Base-by-base conservation (phyloP, 2,113 vertebrate genomes). In the Clarias gariepinus region DNA sequence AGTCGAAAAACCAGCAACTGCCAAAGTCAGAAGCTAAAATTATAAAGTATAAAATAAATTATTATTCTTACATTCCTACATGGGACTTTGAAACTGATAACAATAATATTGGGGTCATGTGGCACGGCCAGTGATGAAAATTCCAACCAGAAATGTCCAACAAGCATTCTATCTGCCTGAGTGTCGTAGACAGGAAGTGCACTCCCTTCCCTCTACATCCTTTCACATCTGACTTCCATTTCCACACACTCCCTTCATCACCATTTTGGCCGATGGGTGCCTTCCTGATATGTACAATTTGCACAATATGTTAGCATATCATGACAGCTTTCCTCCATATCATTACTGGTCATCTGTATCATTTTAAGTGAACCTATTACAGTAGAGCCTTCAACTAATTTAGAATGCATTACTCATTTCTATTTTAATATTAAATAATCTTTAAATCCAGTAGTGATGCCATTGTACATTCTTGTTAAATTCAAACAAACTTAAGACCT, bases 161-260 rank as follows among this genome's bases (percentile, higher is more conserved):
- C 52, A 76, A 78, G 52, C 57, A 78, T 68, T 60, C 53, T 60
- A 57, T 30, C 80, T 76, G 74, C 57, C 78, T 23, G 69, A 64
- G 47, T 41, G 36, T 12, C 63, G 52, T 53, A 85, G 77, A 33
- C 55, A 87, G 90, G 90, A 89, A 90, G 83, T 78, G 52, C 55
- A 74, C 87, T 68, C 87, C 90, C 86, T 90, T 85, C 79, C 86
- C 82, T 71, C 71, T 82, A 78, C 82, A 84, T 88, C 80, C 71
- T 53, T 47, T 85, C 68, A 83, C 85, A 76, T 85, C 68, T 86
- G 66, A 78, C 78, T 85, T 86, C 41, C 81, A 82, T 87, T 83
- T 89, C 82, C 84, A 86, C 81, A 83, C 19, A 30, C 53, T 86
- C 84, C 84, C 47, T 82, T 71, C 78, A 83, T 87, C 83, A 12